phyloP scores from a whole-genome alignment of 2,797 vertebrate genomes.

The Sebastes oblongus region DNA sequence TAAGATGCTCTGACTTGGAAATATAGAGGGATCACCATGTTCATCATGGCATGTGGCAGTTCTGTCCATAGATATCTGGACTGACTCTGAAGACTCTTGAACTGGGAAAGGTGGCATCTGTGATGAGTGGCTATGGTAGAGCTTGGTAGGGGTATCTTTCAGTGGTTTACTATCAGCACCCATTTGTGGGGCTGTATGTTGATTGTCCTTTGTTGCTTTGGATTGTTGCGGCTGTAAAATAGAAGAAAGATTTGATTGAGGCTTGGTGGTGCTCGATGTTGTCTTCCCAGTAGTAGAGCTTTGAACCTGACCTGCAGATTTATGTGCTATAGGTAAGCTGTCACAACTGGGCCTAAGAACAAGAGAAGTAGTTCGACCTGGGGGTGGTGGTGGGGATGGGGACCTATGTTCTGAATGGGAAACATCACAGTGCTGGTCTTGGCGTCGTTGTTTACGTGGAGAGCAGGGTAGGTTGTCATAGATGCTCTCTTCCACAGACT shows the following conservation, averaged over 20 bases:
- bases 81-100: conserved; percentile 56
- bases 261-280: conserved; percentile 44
- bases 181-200: conserved; percentile 59
- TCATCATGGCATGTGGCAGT: conserved; percentile 55
- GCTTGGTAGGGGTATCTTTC: conserved; percentile 72
- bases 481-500: conserved; percentile 70
- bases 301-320: conserved; percentile 54
- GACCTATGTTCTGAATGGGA: conserved; percentile 65
- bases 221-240: conserved; percentile 69
- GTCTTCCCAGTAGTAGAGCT: conserved; percentile 66
- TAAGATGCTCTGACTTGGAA: conserved; percentile 70
- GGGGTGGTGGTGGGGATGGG: conserved; percentile 80
- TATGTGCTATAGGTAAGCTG: conserved; percentile 63
- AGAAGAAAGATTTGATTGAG: conserved; percentile 47
- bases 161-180: conserved; percentile 59
- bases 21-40: conserved; percentile 57
- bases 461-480: conserved; percentile 78
- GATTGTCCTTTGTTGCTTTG: conserved; percentile 45
- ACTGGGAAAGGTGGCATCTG: conserved; percentile 50
- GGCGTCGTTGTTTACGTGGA: conserved; percentile 75
- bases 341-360: conserved; percentile 79
- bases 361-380: conserved; percentile 87
- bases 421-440: conserved; percentile 75
- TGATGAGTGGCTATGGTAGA: conserved; percentile 63
- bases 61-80: conserved; percentile 39